These are phyloP conservation scores for Intellagama lesueurii DNA, from an alignment of 2,797 vertebrate species.

Conservation along the genomic window DNA sequence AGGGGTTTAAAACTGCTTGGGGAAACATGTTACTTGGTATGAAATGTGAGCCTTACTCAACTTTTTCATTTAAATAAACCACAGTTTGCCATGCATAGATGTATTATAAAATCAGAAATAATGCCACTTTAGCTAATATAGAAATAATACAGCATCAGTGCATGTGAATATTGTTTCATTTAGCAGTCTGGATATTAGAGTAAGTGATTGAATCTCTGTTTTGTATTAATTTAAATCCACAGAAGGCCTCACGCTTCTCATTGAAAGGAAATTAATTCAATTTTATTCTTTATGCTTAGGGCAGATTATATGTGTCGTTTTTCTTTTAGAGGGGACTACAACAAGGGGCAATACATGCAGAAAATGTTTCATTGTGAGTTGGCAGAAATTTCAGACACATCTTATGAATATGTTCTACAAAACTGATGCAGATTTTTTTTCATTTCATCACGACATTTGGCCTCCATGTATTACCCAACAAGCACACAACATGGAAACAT, in stretches of 20 bases:
- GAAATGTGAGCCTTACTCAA: not conserved
- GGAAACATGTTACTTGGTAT: not conserved
- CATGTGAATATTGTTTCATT: not conserved
- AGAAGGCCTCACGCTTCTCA: not conserved
- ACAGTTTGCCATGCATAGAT: not conserved
- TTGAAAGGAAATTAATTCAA: constrained; percentile 13
- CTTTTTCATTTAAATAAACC: not conserved
- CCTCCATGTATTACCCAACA: not conserved
- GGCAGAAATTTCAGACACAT: not conserved
- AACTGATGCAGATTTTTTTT: not conserved
- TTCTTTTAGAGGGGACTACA: not conserved
- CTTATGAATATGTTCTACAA: not conserved
- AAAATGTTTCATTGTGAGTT: not conserved
- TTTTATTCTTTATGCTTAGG: constrained; percentile 1
- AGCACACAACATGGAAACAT: too few relatives aligned
- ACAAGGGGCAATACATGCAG: not conserved
- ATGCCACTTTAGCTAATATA: constrained; percentile 6
- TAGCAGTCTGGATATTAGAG: not conserved
- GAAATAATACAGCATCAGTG: constrained; percentile 5
- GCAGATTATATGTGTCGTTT: not conserved
- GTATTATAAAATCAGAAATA: constrained; percentile 30
- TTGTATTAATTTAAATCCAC: constrained; percentile 4
- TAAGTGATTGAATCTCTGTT: not conserved
- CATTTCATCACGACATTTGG: not conserved
- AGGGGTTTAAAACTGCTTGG: too few relatives aligned